Conservation (phyloP, 2,888 invertebrate species). For the Plebejus anna region DNA sequence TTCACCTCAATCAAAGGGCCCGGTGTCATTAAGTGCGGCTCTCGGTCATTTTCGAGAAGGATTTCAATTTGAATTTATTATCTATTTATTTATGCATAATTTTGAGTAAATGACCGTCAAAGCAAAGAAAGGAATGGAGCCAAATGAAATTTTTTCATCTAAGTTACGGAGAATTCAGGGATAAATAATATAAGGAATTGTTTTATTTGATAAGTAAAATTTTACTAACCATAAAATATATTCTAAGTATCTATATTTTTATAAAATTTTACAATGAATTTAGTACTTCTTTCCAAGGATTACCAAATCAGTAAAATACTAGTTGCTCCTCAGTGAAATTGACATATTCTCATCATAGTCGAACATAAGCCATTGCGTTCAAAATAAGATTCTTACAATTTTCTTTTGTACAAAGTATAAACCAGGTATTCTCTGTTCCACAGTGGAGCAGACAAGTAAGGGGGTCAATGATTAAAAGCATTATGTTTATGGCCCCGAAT, state of each 20-base stretch:
- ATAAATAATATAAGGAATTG: too few relatives aligned
- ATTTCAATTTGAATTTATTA: slow-evolving; percentile 77
- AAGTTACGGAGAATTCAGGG: background rate
- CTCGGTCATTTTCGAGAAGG: slow-evolving; percentile 58
- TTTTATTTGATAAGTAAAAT: too few relatives aligned
- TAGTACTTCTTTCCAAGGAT: too few relatives aligned
- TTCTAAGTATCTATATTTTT: too few relatives aligned
- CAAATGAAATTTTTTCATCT: background rate
- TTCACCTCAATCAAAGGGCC: slow-evolving; percentile 56
- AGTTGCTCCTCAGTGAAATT: background rate
- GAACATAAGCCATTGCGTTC: background rate
- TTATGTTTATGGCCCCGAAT: slow-evolving; percentile 74
- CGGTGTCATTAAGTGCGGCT: slow-evolving; percentile 68
- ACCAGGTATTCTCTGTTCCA: slow-evolving; percentile 16
- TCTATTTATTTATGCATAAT: slow-evolving; percentile 78
- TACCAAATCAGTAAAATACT: background rate
- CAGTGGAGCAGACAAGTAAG: slow-evolving; percentile 24
- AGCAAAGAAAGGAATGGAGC: slow-evolving; percentile 48
- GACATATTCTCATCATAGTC: background rate
- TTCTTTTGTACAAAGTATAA: background rate
- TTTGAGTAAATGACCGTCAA: slow-evolving; percentile 65
- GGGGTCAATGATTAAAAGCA: slow-evolving; percentile 62
- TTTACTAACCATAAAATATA: too few relatives aligned
- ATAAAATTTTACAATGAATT: too few relatives aligned
- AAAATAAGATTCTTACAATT: background rate